Percentiles rank a stretch among this genome's conserved stretches.
These are phyloP conservation scores for Prunella himalayana DNA, from an alignment of 2,113 vertebrate species.

Conservation along the genomic window DNA sequence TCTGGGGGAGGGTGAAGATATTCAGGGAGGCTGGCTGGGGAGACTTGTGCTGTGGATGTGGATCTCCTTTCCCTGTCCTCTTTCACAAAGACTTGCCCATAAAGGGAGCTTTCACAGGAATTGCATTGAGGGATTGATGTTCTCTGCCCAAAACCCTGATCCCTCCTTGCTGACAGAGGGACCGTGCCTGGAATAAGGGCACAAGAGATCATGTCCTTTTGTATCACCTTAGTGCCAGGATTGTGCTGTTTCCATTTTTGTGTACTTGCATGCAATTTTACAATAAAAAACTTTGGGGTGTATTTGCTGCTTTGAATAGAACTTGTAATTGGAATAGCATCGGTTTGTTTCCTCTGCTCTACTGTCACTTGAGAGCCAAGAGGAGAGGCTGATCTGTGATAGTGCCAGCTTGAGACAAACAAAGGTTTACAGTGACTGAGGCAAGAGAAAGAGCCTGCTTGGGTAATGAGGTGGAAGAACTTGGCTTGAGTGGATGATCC, in stretches of 20 bases:
- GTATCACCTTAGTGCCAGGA: background rate
- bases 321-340: background rate
- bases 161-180: background rate
- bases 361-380: background rate
- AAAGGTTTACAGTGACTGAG: background rate
- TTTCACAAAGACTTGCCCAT: background rate
- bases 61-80: background rate
- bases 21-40: background rate
- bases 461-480: slow-evolving; percentile 6
- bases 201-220: background rate
- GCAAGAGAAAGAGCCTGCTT: background rate
- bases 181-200: background rate
- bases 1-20: background rate
- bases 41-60: background rate
- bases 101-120: background rate
- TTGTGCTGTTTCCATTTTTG: background rate
- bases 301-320: background rate
- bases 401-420: background rate
- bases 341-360: background rate
- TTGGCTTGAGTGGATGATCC: background rate
- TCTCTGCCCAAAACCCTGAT: background rate
- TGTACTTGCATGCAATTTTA: background rate
- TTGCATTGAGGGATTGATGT: background rate
- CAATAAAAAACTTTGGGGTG: background rate
- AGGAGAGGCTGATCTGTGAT: background rate